Base-by-base conservation (phyloP, 2,113 vertebrate genomes). In the Pandion haliaetus region DNA sequence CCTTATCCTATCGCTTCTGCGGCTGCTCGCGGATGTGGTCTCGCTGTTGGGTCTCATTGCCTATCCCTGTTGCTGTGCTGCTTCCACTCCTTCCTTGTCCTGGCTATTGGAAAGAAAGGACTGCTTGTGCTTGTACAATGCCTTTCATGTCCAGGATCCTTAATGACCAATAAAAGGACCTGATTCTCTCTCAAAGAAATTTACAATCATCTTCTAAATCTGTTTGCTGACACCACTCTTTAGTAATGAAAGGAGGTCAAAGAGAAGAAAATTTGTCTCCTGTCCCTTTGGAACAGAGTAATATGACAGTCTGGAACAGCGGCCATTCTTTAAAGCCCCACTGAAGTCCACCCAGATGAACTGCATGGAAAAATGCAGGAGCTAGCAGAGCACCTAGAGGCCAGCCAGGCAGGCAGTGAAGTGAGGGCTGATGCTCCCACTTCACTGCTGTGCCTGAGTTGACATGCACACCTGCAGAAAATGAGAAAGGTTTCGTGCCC, bases 1-100 rank as follows among this genome's bases (percentile, higher is more conserved):
- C 47, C 34, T 28, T 38, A 14, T 14, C 24, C 54, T 3, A 0
- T 19, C 29, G 28, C 16, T 66, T 14, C 15, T 59, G 24, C 47
- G 72, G 62, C 62, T 82, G 52, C 71, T 72, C 13, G 3, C 0
- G 0, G 66, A 29, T 0, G 0, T 57, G 54, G 17, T 71, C 82
- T 71, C 4, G 3, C 74, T 16, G 10, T 70, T 81, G 45, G 42
- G 14, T 90, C 52, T 85, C 38, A 50, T 26, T 61, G 26, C 38
- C 81, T 26, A 8, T 52, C 12, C 17, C 32, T 20, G 24, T 57
- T 1, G 1, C 16, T 12, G 6, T 2, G 13, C n/a, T 94, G 57
- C 66, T 62, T 88, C 55, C 34, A 54, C 38, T 66, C 58, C 25
- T 57, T 92, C 54, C 66, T 80, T 77, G 42, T 24, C n/a, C 17